Percentiles rank a stretch among this genome's conserved stretches.
These are phyloP conservation scores for Mus minutoides DNA, from an alignment of 2,797 vertebrate genomes.

Conservation along the genomic window DNA sequence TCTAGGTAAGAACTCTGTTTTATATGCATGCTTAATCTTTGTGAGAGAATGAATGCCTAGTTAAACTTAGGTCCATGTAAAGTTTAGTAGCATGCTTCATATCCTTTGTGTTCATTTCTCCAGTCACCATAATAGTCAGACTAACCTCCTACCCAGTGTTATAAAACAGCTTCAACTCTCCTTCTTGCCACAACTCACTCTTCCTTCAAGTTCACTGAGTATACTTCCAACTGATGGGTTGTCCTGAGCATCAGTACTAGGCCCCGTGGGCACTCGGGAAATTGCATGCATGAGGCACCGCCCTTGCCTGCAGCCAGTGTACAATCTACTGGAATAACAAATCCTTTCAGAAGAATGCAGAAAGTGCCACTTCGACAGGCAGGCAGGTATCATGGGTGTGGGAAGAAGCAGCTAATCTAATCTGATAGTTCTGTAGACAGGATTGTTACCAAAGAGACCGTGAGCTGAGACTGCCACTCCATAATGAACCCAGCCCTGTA, in stretches of 20 bases:
- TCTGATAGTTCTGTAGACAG: not conserved
- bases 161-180: not conserved
- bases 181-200: slow-evolving; percentile 19
- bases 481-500: not conserved
- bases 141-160: not conserved
- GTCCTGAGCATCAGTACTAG: slow-evolving; percentile 8
- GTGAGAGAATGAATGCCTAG: slow-evolving; percentile 35
- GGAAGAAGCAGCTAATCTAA: not conserved
- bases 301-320: not conserved
- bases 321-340: not conserved
- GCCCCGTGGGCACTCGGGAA: not conserved
- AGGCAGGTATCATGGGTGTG: not conserved
- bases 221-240: not conserved
- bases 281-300: not conserved
- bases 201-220: not conserved
- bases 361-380: not conserved
- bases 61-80: slow-evolving; percentile 26
- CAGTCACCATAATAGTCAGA: slow-evolving; percentile 4
- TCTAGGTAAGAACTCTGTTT: slow-evolving; percentile 91
- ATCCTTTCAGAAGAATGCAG: not conserved
- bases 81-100: not conserved
- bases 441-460: not conserved
- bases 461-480: not conserved
- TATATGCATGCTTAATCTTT: slow-evolving; percentile 64
- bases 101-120: slow-evolving; percentile 47